phyloP scores from a whole-genome alignment of 2,888 invertebrate genomes.

The Phanerotoma sp. region DNA sequence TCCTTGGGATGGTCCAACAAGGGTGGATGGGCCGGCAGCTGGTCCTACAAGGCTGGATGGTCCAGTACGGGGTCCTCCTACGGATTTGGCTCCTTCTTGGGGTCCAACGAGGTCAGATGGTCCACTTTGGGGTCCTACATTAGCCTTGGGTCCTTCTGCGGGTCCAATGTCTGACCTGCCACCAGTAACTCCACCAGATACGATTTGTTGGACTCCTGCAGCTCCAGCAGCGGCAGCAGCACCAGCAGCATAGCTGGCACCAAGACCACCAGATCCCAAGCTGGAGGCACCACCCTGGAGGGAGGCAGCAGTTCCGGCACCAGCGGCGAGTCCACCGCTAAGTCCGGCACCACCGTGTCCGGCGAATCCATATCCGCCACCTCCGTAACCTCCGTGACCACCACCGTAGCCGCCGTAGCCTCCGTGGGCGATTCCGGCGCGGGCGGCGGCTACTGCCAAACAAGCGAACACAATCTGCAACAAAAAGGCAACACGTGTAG shows the following conservation, averaged over 20 bases:
- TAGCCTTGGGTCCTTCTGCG: conserved; percentile 56
- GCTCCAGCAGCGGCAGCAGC: conserved; percentile 55
- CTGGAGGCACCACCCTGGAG: conserved; percentile 56
- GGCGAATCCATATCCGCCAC: conserved; percentile 36
- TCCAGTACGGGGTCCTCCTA: conserved; percentile 56
- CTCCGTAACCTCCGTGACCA: conserved; percentile 37
- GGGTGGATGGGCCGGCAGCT: conserved; percentile 55
- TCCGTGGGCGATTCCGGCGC: conserved; percentile 54
- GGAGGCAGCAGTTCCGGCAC: conserved; percentile 53
- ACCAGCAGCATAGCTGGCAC: conserved; percentile 56
- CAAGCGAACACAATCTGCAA: conserved; percentile 56
- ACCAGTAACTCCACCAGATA: conserved; percentile 55
- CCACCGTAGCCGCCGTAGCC: conserved; percentile 44
- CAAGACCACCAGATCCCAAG: conserved; percentile 55
- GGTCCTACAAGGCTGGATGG: conserved; percentile 54
- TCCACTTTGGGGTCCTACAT: conserved; percentile 56
- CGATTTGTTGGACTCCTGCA: conserved; percentile 56
- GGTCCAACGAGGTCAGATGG: conserved; percentile 56
- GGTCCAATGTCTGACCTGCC: conserved; percentile 57
- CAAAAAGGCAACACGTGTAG: conserved; percentile 1
- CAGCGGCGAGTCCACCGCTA: conserved; percentile 55
- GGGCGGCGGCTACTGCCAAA: conserved; percentile 56
- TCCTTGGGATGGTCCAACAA: conserved; percentile 54
- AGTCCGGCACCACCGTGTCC: conserved; percentile 50
- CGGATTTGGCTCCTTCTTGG: conserved; percentile 55